phyloP scores from a whole-genome alignment of 2,888 invertebrate genomes.

The Cetonia aurata region DNA sequence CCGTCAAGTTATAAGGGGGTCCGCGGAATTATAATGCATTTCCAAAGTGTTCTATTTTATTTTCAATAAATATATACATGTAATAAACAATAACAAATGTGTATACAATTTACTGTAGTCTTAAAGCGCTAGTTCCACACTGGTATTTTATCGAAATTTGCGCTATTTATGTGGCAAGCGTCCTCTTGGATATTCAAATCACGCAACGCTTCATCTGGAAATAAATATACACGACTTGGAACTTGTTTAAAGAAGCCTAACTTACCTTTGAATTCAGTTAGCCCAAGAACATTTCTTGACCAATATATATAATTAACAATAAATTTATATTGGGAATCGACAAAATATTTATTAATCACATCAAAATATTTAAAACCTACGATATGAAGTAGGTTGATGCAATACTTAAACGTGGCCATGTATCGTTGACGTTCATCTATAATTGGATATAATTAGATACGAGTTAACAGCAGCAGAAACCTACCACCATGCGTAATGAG shows the following conservation, averaged over 20 bases:
- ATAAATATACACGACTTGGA: conserved; percentile 31
- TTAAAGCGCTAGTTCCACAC: conserved; percentile 41
- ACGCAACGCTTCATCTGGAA: conserved; percentile 48
- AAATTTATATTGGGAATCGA: conserved; percentile 57
- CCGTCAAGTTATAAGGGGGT: no score
- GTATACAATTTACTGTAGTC: no score
- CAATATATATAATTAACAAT: conserved; percentile 53
- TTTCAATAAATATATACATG: no score
- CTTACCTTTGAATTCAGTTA: conserved; percentile 46
- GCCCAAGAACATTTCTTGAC: conserved; percentile 30
- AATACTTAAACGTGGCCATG: conserved; percentile 41
- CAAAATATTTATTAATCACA: conserved; percentile 56
- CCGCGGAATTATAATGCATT: no score
- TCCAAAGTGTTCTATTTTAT: no score
- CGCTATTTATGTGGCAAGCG: conserved; percentile 22
- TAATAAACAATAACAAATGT: no score
- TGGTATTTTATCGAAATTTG: conserved; percentile 31
- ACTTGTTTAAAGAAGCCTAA: neutral
- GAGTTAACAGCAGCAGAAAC: no score
- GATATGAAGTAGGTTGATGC: conserved; percentile 48
- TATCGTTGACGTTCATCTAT: conserved; percentile 26
- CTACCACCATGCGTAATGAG: no score
- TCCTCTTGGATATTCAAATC: conserved; percentile 55
- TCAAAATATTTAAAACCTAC: conserved; percentile 57
- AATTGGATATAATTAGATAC: neutral